These are phyloP conservation scores for Cacoxenus indagator DNA, from an alignment of 2,888 invertebrate species.

Conservation along the genomic window DNA sequence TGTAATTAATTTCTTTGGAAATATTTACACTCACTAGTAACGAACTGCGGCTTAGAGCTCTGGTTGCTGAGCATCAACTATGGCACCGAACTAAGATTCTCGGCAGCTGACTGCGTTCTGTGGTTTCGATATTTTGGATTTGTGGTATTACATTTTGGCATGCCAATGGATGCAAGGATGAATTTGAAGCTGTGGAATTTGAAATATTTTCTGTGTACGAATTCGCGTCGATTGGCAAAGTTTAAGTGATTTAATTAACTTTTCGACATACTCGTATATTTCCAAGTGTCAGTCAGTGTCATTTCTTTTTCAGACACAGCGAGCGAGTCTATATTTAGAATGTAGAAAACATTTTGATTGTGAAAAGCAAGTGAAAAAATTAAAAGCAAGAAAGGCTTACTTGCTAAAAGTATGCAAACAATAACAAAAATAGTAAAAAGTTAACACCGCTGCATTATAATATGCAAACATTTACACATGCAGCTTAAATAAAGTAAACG, in stretches of 20 bases:
- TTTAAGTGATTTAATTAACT: conserved; percentile 8
- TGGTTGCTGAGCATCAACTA: neutral
- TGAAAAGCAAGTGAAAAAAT: too few species aligned
- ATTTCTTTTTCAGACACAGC: too few species aligned
- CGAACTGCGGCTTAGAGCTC: neutral
- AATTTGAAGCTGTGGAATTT: neutral
- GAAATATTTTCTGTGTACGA: conserved; percentile 5
- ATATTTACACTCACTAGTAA: conserved; percentile 39
- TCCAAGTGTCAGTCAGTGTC: too few species aligned
- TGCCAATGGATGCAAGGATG: neutral
- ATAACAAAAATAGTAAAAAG: neutral
- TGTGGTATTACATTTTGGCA: neutral
- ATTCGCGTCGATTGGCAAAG: neutral
- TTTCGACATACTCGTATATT: too few species aligned
- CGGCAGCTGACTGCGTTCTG: neutral
- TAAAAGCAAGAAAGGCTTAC: too few species aligned
- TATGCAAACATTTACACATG: conserved; percentile 41
- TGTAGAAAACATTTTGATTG: too few species aligned
- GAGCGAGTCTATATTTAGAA: too few species aligned
- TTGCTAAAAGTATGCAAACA: neutral
- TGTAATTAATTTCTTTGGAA: conserved; percentile 56
- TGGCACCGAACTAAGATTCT: too few species aligned
- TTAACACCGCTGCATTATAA: neutral
- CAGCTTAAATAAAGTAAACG: conserved; percentile 59
- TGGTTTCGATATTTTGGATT: conserved; percentile 13